Percentiles rank a stretch among this genome's conserved stretches.
Conservation (phyloP, 2,797 vertebrate genomes). For the Gephyroberyx darwinii region DNA sequence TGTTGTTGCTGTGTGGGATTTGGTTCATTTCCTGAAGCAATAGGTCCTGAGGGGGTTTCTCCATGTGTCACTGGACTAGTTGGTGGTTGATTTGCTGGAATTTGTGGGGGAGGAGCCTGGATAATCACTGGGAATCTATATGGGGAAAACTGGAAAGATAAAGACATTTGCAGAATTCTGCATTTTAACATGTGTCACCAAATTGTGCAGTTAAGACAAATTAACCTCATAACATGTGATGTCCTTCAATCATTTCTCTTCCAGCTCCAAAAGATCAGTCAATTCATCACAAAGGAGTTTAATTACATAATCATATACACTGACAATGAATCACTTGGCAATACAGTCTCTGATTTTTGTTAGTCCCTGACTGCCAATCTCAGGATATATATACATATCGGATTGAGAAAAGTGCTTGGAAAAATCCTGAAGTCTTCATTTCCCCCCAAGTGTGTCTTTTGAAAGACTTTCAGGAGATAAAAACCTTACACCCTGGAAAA, state of each 20-base stretch:
- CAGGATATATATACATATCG: conserved; percentile 40
- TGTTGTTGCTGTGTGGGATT: conserved; percentile 52
- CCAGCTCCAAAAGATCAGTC: not conserved
- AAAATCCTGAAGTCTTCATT: conserved; percentile 35
- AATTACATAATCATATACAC: not conserved
- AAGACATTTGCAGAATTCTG: conserved; percentile 1
- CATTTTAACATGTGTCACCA: not conserved
- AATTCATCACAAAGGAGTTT: not conserved
- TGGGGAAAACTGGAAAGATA: conserved; percentile 46
- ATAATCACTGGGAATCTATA: conserved; percentile 58
- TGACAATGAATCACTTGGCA: conserved; percentile 14
- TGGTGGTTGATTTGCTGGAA: conserved; percentile 39
- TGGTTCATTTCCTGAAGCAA: conserved; percentile 29
- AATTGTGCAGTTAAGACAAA: not conserved
- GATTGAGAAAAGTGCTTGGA: not conserved
- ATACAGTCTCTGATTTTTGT: not conserved
- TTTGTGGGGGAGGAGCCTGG: conserved; percentile 45
- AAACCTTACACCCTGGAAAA: conserved; percentile 3
- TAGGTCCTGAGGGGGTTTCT: conserved; percentile 27
- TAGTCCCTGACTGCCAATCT: conserved; percentile 8
- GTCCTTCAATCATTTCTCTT: not conserved
- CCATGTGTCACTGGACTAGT: conserved; percentile 40
- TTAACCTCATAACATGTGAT: not conserved
- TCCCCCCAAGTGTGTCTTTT: conserved; percentile 30
- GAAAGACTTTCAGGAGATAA: conserved; percentile 20